Evolutionary conservation across 2,113 vertebrate species (phyloP).

Genomic region (Erpornis zantholeuca): DNA sequence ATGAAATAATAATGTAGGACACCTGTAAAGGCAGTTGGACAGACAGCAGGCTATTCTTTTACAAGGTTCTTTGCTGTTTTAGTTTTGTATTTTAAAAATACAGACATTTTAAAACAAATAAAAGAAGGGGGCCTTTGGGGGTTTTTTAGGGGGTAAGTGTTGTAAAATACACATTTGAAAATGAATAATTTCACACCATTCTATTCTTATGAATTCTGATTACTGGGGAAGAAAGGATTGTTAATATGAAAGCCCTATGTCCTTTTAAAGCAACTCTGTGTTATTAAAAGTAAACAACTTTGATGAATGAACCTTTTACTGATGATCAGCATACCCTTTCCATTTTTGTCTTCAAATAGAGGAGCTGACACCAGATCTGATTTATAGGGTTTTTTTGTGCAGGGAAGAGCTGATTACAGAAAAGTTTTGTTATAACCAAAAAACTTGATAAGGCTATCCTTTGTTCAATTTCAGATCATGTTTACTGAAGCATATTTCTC

Average conservation of each 20-base stretch:
- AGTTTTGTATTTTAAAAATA: neutral
- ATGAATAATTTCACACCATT: neutral
- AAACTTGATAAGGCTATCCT: neutral
- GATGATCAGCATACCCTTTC: neutral
- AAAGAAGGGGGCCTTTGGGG: neutral
- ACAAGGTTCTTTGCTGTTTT: neutral
- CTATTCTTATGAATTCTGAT: neutral
- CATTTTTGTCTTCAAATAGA: neutral
- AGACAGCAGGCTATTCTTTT: neutral
- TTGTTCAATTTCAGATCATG: neutral
- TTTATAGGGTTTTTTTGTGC: neutral
- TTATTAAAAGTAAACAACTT: neutral
- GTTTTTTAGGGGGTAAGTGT: rapidly evolving
- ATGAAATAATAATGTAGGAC: neutral
- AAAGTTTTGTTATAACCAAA: neutral
- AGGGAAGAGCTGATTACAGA: neutral
- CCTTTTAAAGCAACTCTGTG: neutral
- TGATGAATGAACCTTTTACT: neutral
- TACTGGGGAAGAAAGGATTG: neutral
- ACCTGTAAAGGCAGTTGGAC: neutral
- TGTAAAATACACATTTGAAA: neutral
- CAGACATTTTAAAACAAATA: neutral
- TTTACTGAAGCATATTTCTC: constrained; percentile 10
- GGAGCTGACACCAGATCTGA: neutral
- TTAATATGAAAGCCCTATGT: neutral